Base-by-base conservation (phyloP, 1,140 invertebrate species). In the Eriosoma lanigerum region DNA sequence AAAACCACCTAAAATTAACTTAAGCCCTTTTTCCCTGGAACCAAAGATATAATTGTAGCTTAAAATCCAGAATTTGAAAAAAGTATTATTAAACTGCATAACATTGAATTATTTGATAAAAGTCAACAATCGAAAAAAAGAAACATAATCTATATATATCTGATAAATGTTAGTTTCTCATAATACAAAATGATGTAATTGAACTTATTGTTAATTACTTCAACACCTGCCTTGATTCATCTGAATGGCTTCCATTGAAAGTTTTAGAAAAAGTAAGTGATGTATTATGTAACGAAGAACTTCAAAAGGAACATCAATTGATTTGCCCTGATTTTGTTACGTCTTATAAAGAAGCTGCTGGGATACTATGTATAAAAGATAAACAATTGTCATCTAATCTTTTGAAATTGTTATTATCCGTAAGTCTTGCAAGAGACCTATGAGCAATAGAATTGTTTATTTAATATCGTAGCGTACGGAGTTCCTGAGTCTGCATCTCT, bases 131-230 rank as follows among this genome's bases (percentile, higher is more conserved):
- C 46, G 12, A 48, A 10, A 48, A 10, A 48, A 48, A 48, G 46
- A 48, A 48, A 48, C 46, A 48, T 48, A 4, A 48, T 48, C 10
- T 48, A 48, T 48, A 48, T 48, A 10, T 48, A 15, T 48, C 46
- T 48, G 32, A 38, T 38, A 56, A 56, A 56, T n/a, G n/a, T 56
- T 56, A 5, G n/a, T 58, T 58, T 48, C 21, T 58, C 21, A 21
- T 21, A 58, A 58, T 26, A 58, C 56, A 10, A 58, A 58, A 58
- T 13, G 21, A 58, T 26, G 56, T 26, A 26, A 58, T 58, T 58
- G 21, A 58, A 58, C 56, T 26, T 58, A 58, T 58, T 58, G 24
- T 58, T 58, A 58, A 58, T 58, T 58, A 58, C 56, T 21, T 58
- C 24, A 58, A 58, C 8, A 58, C 10, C 21, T 21, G 56, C 26